Evolutionary conservation across 2,113 vertebrate genomes (phyloP), one percentile per base, ranked within the genome.

Genomic region (Peucedramus taeniatus): DNA sequence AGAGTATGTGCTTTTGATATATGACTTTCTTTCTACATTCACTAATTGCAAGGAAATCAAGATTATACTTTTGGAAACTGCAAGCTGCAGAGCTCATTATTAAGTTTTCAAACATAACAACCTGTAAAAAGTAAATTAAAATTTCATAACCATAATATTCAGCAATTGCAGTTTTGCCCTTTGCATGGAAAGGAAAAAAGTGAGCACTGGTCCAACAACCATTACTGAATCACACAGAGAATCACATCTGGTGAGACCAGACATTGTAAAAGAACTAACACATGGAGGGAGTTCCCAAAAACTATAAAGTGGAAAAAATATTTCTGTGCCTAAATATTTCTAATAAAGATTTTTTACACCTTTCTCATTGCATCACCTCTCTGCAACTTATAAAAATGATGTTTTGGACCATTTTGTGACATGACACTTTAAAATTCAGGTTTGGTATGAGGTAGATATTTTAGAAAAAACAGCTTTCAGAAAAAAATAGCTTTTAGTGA

Each of bases 31-130:
- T 65, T 74, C 49, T 78, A 47, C 22, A 71, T 83, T 83, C 63
- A 93, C 89, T 96, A 97, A 97, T 88, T 93, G 75, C 64, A 95
- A 79, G 40, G 77, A 94, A 96, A 87, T 84, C 69, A 91, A 93
- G 79, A 87, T 89, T 79, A 83, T 22, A 72, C 70, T 94, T 78
- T 45, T 64, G 37, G 71, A 96, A 96, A 90, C 63, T 91, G 74
- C 66, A 85, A 95, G 71, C 54, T 50, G 59, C 30, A 80, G 79
- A 86, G 39, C 78, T 93, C 82, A 66, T 88, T 93, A 90, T 79
- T 91, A 87, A 68, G 49, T 80, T 94, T 93, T 91, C 65, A 66
- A 77, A 86, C 24, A 51, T 44, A 89, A 92, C 21, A 91, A 85
- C 22, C 20, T 74, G 85, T n/a, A 80, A 86, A 83, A 88, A 28